Conservation (phyloP, 2,888 invertebrate genomes). For the Agrochola lota region DNA sequence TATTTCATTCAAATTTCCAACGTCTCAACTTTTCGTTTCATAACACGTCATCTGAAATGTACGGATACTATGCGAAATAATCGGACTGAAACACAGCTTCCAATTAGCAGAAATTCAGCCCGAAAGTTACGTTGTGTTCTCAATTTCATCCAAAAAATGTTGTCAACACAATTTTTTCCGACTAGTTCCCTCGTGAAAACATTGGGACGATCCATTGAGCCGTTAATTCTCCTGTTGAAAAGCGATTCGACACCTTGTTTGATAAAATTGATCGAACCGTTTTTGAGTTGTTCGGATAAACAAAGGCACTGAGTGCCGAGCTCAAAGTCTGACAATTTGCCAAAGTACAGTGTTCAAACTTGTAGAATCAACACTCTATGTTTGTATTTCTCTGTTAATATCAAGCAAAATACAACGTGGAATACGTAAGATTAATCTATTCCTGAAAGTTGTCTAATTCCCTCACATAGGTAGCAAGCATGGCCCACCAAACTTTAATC, state of each 20-base stretch:
- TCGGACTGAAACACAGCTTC: constrained; percentile 11
- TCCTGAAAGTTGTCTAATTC: constrained; percentile 47
- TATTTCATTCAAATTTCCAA: background rate
- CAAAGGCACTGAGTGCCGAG: background rate
- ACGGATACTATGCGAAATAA: constrained; percentile 5
- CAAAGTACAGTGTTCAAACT: constrained; percentile 39
- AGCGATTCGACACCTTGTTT: constrained; percentile 51
- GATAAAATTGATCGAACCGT: constrained; percentile 34
- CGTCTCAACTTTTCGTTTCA: background rate
- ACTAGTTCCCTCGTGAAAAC: constrained; percentile 37
- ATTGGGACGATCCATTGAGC: constrained; percentile 21
- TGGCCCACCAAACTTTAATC: constrained; percentile 47
- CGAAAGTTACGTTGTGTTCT: constrained; percentile 10
- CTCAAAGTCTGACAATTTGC: constrained; percentile 18
- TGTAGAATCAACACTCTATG: constrained; percentile 27
- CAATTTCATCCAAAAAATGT: constrained; percentile 42
- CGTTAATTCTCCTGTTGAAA: constrained; percentile 43
- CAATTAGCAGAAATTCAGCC: constrained; percentile 16
- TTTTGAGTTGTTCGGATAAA: constrained; percentile 8
- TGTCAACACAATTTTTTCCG: constrained; percentile 43
- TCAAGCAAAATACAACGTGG: constrained; percentile 8
- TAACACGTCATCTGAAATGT: constrained; percentile 1
- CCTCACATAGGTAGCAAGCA: constrained; percentile 22
- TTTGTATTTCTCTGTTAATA: constrained; percentile 32
- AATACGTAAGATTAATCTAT: constrained; percentile 48